phyloP scores from a whole-genome alignment of 1,140 invertebrate genomes.

The Heterodera carotae region DNA sequence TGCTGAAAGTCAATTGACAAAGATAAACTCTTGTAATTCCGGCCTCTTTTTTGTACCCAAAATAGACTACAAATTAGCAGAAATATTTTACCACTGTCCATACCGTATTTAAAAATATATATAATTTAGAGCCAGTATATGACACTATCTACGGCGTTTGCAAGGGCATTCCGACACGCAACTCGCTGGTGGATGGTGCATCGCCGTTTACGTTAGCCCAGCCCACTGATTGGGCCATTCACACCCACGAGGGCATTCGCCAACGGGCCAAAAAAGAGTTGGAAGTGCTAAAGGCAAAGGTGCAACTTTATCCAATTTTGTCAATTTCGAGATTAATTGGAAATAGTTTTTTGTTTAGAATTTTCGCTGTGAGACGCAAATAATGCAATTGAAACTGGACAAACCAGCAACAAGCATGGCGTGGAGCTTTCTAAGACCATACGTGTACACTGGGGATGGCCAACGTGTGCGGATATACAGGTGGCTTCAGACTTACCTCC shows the following conservation, averaged over 20 bases:
- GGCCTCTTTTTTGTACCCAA: too few species aligned
- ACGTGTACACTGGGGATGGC: constrained; percentile 53
- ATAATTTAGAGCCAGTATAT: constrained; percentile 54
- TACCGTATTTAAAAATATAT: too few species aligned
- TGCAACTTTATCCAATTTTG: constrained; percentile 1
- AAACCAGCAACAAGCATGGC: constrained; percentile 42
- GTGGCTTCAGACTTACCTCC: too few species aligned
- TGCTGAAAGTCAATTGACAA: too few species aligned
- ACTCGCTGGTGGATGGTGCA: constrained; percentile 49
- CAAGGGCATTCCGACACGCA: constrained; percentile 43
- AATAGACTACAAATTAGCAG: too few species aligned
- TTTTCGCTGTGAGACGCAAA: constrained; percentile 39
- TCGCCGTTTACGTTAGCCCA: constrained; percentile 42
- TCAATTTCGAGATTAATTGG: too few species aligned
- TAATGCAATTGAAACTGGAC: constrained; percentile 39
- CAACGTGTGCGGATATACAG: constrained; percentile 34
- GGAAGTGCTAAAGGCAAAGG: constrained; percentile 49
- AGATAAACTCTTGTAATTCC: too few species aligned
- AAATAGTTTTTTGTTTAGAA: constrained; percentile 31
- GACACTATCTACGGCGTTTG: constrained; percentile 56
- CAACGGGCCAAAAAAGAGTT: constrained; percentile 51
- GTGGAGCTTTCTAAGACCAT: constrained; percentile 53
- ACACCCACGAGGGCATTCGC: constrained; percentile 55
- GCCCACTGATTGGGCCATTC: constrained; percentile 59
- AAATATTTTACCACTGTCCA: too few species aligned